Percentiles rank a stretch among this genome's conserved stretches.
Conservation (phyloP, 2,888 invertebrate genomes). For the Schizaphis graminum region DNA sequence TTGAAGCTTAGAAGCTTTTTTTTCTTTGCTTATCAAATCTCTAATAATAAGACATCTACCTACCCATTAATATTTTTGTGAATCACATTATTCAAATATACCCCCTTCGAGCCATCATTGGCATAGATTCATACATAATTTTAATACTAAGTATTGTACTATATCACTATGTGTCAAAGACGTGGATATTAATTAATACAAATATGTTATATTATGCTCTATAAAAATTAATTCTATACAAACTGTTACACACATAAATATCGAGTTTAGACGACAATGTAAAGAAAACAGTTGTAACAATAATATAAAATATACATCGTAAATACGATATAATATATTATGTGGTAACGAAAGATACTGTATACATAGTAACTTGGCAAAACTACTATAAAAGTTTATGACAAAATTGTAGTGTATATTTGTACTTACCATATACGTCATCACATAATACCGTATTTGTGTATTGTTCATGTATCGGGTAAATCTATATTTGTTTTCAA, state of each 20-base stretch:
- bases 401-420: slow-evolving; percentile 10
- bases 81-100: no score
- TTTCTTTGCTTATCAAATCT: no score
- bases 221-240: background rate
- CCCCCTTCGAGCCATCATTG: no score
- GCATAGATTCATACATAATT: background rate
- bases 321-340: background rate
- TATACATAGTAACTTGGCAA: background rate
- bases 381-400: slow-evolving; percentile 28
- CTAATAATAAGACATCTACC: no score
- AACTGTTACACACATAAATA: background rate
- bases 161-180: background rate
- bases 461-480: background rate
- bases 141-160: background rate
- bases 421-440: background rate
- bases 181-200: background rate
- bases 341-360: background rate
- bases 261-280: background rate
- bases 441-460: background rate
- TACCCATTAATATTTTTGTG: no score
- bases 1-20: no score
- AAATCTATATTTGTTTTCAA: background rate
- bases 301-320: background rate
- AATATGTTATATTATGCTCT: background rate
- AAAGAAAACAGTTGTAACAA: background rate